Conservation (phyloP, 2,888 invertebrate genomes). For the Drosophila nr. perissopoda region DNA sequence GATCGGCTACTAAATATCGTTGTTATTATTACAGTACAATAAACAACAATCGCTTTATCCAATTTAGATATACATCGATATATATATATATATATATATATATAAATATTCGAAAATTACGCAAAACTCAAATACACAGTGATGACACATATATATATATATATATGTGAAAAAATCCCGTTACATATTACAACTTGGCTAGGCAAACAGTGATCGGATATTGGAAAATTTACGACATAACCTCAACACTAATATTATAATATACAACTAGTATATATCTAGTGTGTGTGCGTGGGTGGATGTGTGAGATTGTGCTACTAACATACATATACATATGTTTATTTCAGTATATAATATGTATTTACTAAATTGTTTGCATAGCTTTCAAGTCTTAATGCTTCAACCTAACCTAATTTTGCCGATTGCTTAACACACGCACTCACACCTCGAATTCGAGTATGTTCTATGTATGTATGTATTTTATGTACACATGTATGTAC, state of each 20-base stretch:
- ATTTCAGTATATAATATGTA: constrained; percentile 18
- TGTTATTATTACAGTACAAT: constrained; percentile 24
- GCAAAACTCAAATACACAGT: constrained; percentile 28
- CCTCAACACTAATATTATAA: constrained; percentile 67
- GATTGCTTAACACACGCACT: constrained; percentile 32
- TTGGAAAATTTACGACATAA: constrained; percentile 73
- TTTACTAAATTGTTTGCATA: constrained; percentile 30
- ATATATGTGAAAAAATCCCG: constrained; percentile 33
- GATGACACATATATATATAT: constrained; percentile 8
- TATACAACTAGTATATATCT: constrained; percentile 40
- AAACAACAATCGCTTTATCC: constrained; percentile 49
- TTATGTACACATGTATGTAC: constrained; percentile 39
- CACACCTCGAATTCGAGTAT: constrained; percentile 25
- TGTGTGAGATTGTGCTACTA: constrained; percentile 22
- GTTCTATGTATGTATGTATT: constrained; percentile 31
- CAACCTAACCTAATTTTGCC: constrained; percentile 44
- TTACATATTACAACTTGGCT: constrained; percentile 55
- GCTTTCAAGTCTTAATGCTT: constrained; percentile 52
- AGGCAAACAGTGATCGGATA: constrained; percentile 70
- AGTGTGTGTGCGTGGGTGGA: constrained; percentile 22
- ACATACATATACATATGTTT: constrained; percentile 28
- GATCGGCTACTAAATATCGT: constrained; percentile 27
- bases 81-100: constrained; percentile 4
- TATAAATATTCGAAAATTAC: constrained; percentile 8
- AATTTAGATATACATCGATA: constrained; percentile 33